Percentiles rank a stretch among this genome's conserved stretches.
Conservation (phyloP, 2,113 vertebrate species). For the Nibea coibor region DNA sequence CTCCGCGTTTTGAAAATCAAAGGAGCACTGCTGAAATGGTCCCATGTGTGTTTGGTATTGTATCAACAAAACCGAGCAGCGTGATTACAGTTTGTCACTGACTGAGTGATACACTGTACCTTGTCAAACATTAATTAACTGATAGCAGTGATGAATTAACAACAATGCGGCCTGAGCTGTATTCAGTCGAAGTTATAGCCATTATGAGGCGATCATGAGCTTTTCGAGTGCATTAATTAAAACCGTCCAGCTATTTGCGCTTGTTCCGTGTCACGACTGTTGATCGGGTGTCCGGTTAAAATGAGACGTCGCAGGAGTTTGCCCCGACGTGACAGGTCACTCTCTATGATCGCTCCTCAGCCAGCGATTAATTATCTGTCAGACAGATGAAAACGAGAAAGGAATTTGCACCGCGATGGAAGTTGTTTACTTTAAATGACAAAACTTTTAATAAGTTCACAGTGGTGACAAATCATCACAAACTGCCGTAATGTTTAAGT, state of each 20-base stretch:
- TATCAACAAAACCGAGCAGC: conserved; percentile 76
- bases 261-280: conserved; percentile 34
- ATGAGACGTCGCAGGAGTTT: conserved; percentile 50
- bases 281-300: conserved; percentile 59
- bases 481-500: conserved; percentile 75
- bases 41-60: conserved; percentile 76
- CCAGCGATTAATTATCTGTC: conserved; percentile 62
- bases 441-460: conserved; percentile 83
- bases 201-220: conserved; percentile 59
- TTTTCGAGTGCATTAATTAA: conserved; percentile 66
- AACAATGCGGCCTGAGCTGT: conserved; percentile 41
- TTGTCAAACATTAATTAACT: conserved; percentile 84
- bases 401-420: conserved; percentile 50
- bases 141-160: conserved; percentile 71
- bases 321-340: conserved; percentile 62
- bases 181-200: conserved; percentile 48
- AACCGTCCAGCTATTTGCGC: conserved; percentile 58
- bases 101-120: conserved; percentile 78
- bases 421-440: conserved; percentile 72
- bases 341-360: conserved; percentile 49
- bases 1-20: conserved; percentile 71
- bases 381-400: conserved; percentile 65
- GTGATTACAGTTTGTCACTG: conserved; percentile 75
- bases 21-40: conserved; percentile 67
- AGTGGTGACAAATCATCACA: conserved; percentile 76